Percentiles rank a stretch among this genome's conserved stretches.
Evolutionary conservation across 2,888 invertebrate species (phyloP).

Genomic region (Caenorhabditis wallacei): DNA sequence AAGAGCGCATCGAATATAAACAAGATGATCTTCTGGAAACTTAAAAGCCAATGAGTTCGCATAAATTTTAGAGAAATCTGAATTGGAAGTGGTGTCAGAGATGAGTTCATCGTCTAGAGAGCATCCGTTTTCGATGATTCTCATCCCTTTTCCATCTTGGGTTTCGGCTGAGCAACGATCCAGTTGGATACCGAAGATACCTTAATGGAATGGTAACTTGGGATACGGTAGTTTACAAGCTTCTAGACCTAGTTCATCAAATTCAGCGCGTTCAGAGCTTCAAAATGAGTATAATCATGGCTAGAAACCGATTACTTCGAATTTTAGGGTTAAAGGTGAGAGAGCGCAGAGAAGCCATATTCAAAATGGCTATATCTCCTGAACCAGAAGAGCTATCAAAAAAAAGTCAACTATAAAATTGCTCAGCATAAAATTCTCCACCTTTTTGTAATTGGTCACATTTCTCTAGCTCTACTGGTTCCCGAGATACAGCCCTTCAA

Average conservation of each 20-base stretch:
- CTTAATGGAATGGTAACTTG: neutral
- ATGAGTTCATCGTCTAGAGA: conserved; percentile 57
- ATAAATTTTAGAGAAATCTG: conserved; percentile 40
- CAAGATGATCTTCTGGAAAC: conserved; percentile 52
- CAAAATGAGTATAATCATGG: conserved; percentile 12
- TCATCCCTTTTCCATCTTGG: conserved; percentile 53
- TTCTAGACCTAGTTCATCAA: neutral
- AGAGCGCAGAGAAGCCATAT: neutral
- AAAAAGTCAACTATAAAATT: no score
- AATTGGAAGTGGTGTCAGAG: conserved; percentile 28
- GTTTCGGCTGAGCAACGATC: conserved; percentile 56
- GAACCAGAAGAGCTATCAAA: no score
- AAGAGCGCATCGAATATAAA: conserved; percentile 43
- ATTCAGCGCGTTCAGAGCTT: conserved; percentile 11
- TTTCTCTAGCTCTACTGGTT: no score
- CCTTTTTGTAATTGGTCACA: no score
- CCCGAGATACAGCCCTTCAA: no score
- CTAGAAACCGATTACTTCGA: neutral
- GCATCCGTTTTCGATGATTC: conserved; percentile 59
- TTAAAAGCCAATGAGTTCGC: conserved; percentile 57
- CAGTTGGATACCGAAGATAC: conserved; percentile 52
- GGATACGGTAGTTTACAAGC: no score
- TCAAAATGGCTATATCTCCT: no score
- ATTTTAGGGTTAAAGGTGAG: neutral
- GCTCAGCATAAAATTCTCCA: no score